Evolutionary conservation across 2,113 vertebrate genomes (phyloP), one percentile per base, ranked within the genome.

Genomic region (Bucco capensis): DNA sequence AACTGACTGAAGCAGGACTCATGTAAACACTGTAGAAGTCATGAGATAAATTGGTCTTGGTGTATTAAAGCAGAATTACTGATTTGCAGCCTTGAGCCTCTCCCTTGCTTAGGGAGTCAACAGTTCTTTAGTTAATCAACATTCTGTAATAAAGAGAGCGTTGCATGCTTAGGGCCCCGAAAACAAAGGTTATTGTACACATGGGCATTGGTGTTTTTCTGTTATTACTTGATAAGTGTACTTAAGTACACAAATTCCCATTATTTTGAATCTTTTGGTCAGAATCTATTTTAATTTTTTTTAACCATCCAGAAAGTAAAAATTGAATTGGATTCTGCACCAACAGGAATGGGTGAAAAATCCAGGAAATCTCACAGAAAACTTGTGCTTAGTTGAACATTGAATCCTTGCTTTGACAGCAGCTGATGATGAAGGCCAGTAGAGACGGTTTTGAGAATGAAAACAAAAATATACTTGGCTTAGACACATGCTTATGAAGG

Each of bases 351-450:
- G 44, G 14, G 9, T 65, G 60, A 85, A 81, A 85, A 64, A 49
- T n/a, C 3, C 60, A 51, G 49, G 77, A 35, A 71, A 67, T 70
- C 10, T 74, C 30, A 15, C 25, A 38, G 44, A 64, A 61, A 90
- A 69, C 28, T 80, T 88, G 6, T 47, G 42, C 42, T 72, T 46
- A 57, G 50, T 51, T 69, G 56, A 76, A 31, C 8, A 17, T 64
- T 24, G 70, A 76, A 67, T 86, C 21, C 42, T 64, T 86, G 44
- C 46, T 84, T 92, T 83, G 35, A 90, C 22, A 56, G 58, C 60
- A 86, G 69, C 72, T 90, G 69, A 27, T 86, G 37, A 46, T 0
- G 2, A 80, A 77, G 75, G 60, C 17, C n/a, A 15, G n/a, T 13
- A 19, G 74, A 54, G 49, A n/a, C 79, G 44, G 58, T 76, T 87